Evolutionary conservation across 1,140 invertebrate species (phyloP).

Genomic region (Himalopsyche phryganea): DNA sequence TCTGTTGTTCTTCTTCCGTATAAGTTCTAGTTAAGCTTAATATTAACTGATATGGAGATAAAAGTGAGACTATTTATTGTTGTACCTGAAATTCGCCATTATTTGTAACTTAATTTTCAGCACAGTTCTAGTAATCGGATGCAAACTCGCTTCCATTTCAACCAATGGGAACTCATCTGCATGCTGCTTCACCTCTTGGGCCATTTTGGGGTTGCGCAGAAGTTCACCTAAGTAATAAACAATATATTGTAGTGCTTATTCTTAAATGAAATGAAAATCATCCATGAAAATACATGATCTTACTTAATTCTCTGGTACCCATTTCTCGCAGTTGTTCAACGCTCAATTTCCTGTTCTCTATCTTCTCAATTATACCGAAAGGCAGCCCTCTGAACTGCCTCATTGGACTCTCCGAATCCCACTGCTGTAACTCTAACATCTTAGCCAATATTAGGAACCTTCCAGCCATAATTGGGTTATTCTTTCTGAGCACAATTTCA

Average conservation of each 20-base stretch:
- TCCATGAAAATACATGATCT: background rate
- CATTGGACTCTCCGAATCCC: conserved; percentile 84
- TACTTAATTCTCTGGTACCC: conserved; percentile 81
- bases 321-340: conserved; percentile 81
- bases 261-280: background rate
- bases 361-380: conserved; percentile 74
- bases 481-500: conserved; percentile 86
- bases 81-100: conserved; percentile 74
- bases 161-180: conserved; percentile 82
- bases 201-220: conserved; percentile 74
- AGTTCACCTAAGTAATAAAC: conserved; percentile 57
- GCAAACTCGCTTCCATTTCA: conserved; percentile 77
- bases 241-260: background rate
- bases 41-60: too few species aligned
- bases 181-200: conserved; percentile 74
- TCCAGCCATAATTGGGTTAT: conserved; percentile 84
- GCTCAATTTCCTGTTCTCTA: conserved; percentile 72
- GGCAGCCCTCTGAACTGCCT: conserved; percentile 81
- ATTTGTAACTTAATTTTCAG: conserved; percentile 83
- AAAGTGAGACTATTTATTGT: too few species aligned
- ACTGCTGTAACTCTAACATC: conserved; percentile 86
- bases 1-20: too few species aligned
- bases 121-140: conserved; percentile 93
- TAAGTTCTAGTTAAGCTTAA: too few species aligned
- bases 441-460: conserved; percentile 79